Conservation (phyloP, 2,113 vertebrate genomes). For the Cricetomys ansorgei region DNA sequence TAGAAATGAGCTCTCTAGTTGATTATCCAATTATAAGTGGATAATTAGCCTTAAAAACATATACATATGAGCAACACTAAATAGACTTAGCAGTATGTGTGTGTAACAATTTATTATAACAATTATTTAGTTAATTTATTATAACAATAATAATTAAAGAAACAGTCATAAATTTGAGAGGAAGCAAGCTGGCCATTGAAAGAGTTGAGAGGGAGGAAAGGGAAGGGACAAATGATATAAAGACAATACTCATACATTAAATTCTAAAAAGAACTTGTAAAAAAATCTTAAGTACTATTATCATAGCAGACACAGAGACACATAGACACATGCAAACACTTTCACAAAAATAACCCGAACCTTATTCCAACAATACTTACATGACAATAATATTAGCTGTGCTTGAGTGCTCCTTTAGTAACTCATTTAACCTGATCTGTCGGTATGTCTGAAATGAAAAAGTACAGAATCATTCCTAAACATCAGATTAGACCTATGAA, state of each 20-base stretch:
- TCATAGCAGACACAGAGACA: background rate
- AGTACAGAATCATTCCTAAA: slow-evolving; percentile 40
- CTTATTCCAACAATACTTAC: slow-evolving; percentile 87
- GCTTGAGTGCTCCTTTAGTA: slow-evolving; percentile 96
- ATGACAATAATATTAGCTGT: slow-evolving; percentile 98
- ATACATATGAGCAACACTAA: background rate
- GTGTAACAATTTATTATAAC: background rate
- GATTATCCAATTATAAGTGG: background rate
- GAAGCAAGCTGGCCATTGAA: background rate
- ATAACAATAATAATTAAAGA: background rate
- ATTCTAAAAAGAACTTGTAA: background rate
- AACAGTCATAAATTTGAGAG: background rate
- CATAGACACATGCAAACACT: background rate
- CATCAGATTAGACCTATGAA: background rate
- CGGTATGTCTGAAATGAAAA: slow-evolving; percentile 91
- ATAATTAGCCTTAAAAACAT: background rate
- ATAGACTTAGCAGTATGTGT: background rate
- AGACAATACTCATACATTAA: background rate
- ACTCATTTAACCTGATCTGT: slow-evolving; percentile 97
- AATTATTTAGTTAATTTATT: background rate
- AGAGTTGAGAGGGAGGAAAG: background rate
- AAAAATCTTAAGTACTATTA: background rate
- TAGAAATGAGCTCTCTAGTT: background rate
- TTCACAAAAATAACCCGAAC: slow-evolving; percentile 34
- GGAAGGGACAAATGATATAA: background rate